A percentile compares a stretch with the other conserved stretches of the same genome.
Evolutionary conservation across 2,888 invertebrate species (phyloP).

Genomic region (Hirtodrosophila cameraria): DNA sequence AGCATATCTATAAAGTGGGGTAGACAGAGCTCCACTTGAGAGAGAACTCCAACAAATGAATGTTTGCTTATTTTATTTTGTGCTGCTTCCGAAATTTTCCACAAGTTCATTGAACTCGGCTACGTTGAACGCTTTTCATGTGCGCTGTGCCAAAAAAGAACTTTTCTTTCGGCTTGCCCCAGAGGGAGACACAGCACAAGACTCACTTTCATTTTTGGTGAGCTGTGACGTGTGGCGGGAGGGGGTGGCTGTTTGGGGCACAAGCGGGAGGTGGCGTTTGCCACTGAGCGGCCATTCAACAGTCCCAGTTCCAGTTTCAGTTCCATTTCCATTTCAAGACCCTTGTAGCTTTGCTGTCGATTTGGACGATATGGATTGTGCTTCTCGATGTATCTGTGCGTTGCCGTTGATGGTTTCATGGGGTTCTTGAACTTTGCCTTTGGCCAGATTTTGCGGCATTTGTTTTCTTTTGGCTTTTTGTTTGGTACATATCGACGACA

Average conservation of each 20-base stretch:
- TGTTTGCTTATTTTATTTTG: constrained; percentile 35
- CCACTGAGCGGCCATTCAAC: constrained; percentile 39
- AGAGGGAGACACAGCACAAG: constrained; percentile 17
- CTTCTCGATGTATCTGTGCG: constrained; percentile 16
- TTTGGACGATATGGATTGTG: constrained; percentile 6
- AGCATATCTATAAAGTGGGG: constrained; percentile 30
- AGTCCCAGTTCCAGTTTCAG: constrained; percentile 9
- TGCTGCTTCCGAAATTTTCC: constrained; percentile 47
- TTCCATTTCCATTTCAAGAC: too few species aligned
- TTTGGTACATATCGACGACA: constrained; percentile 13
- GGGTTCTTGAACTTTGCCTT: constrained; percentile 75
- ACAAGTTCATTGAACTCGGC: constrained; percentile 66
- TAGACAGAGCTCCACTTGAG: constrained; percentile 31
- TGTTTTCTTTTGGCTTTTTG: constrained; percentile 48
- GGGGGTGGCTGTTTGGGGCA: neutral
- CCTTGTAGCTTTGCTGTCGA: too few species aligned
- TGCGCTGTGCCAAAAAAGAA: constrained; percentile 52
- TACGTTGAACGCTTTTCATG: constrained; percentile 46
- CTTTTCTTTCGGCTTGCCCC: constrained; percentile 25
- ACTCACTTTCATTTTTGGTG: constrained; percentile 69
- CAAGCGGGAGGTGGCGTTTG: neutral
- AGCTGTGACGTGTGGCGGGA: constrained; percentile 32
- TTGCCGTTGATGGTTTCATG: constrained; percentile 66
- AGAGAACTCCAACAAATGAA: constrained; percentile 17
- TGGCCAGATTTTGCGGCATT: constrained; percentile 44